Evolutionary conservation across 2,113 vertebrate species (phyloP).

Genomic region (Hiodon tergisus): DNA sequence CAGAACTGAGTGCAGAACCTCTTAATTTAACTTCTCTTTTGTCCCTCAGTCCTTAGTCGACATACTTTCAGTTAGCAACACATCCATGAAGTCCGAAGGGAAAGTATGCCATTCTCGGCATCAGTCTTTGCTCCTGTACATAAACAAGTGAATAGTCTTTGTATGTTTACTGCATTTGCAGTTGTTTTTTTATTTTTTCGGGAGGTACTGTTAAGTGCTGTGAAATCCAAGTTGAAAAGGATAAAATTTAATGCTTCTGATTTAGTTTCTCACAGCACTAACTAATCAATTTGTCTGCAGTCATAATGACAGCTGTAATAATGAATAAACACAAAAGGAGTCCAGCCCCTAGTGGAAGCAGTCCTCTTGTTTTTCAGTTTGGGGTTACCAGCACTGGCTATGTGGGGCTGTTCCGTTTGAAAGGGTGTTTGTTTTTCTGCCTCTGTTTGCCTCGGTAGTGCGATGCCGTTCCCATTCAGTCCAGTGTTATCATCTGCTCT

Average conservation of each 20-base stretch:
- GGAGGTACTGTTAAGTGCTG: background rate
- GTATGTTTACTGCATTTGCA: no score
- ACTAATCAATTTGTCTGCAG: conserved; percentile 19
- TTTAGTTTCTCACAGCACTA: conserved; percentile 10
- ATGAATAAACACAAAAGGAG: conserved; percentile 27
- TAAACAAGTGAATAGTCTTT: background rate
- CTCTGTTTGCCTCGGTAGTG: conserved; percentile 64
- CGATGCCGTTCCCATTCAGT: conserved; percentile 93
- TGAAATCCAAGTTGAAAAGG: background rate
- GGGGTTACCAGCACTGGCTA: background rate
- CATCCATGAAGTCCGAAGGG: background rate
- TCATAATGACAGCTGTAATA: conserved; percentile 14
- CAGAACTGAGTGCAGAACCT: background rate
- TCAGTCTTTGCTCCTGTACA: background rate
- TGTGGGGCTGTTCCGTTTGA: background rate
- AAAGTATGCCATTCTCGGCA: background rate
- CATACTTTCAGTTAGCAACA: background rate
- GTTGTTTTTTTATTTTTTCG: background rate
- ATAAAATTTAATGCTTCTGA: no score
- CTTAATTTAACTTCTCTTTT: background rate
- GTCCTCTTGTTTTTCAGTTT: conserved; percentile 18
- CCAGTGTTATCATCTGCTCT: conserved; percentile 90
- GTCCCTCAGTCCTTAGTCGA: background rate
- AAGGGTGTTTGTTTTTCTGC: conserved; percentile 15
- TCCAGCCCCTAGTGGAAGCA: conserved; percentile 25